Evolutionary conservation across 1,140 invertebrate genomes (phyloP).

Genomic region (Linepithema humile): DNA sequence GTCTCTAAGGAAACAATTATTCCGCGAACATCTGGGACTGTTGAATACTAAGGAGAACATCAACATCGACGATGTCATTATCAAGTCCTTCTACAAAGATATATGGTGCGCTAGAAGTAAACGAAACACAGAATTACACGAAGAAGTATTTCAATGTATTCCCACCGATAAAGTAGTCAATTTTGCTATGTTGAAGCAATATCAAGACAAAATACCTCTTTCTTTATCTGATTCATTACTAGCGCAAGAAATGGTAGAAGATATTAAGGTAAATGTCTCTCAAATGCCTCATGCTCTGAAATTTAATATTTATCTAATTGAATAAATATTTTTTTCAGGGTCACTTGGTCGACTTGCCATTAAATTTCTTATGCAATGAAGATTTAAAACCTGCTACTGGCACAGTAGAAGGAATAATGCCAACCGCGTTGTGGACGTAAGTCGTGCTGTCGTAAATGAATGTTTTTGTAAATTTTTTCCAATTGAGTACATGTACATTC

Average conservation of each 20-base stretch:
- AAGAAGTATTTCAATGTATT: constrained; percentile 94
- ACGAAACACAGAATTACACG: constrained; percentile 94
- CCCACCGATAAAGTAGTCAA: constrained; percentile 91
- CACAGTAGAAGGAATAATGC: constrained; percentile 93
- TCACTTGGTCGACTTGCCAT: constrained; percentile 93
- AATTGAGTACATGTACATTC: background rate
- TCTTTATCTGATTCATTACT: constrained; percentile 88
- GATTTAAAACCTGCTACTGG: constrained; percentile 90
- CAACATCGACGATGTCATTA: constrained; percentile 90
- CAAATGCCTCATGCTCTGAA: background rate
- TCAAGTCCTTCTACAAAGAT: constrained; percentile 91
- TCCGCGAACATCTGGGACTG: constrained; percentile 94
- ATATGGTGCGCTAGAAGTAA: constrained; percentile 92
- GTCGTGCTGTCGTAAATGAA: background rate
- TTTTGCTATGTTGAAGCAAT: constrained; percentile 90
- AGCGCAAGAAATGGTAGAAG: constrained; percentile 89
- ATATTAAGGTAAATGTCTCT: constrained; percentile 86
- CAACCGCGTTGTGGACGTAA: constrained; percentile 91
- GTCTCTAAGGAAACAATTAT: constrained; percentile 92
- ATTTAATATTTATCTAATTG: background rate
- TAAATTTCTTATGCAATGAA: constrained; percentile 94
- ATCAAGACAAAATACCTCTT: constrained; percentile 88
- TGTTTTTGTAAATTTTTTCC: background rate
- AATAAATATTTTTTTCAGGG: constrained; percentile 86
- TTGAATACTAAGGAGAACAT: constrained; percentile 84